phyloP scores from a whole-genome alignment of 2,113 vertebrate species.

The Pseudorhombus dupliciocellatus region DNA sequence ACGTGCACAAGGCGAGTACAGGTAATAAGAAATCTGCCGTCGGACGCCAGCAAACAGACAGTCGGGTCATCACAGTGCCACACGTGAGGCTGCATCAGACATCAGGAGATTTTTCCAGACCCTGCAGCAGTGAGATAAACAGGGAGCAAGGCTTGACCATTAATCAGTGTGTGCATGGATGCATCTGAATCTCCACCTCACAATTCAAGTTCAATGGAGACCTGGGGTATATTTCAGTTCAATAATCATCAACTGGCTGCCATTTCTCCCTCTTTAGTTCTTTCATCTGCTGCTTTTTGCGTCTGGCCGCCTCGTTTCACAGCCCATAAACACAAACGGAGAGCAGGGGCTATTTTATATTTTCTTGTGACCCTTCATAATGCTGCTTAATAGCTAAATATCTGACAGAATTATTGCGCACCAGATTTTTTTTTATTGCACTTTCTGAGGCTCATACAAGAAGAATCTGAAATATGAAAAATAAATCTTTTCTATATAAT shows the following conservation, averaged over 20 bases:
- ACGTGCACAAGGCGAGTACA: slow-evolving; percentile 11
- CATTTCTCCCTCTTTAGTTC: slow-evolving; percentile 24
- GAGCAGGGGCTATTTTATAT: slow-evolving; percentile 11
- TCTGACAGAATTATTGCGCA: background rate
- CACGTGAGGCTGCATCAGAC: slow-evolving; percentile 58
- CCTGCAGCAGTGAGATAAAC: slow-evolving; percentile 67
- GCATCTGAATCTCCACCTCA: slow-evolving; percentile 25
- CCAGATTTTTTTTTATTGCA: background rate
- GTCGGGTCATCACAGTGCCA: slow-evolving; percentile 31
- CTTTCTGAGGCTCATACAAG: background rate
- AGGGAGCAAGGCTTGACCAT: slow-evolving; percentile 26
- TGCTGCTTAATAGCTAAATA: slow-evolving; percentile 15
- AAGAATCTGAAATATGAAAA: background rate
- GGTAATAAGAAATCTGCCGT: slow-evolving; percentile 25
- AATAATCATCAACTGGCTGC: slow-evolving; percentile 38
- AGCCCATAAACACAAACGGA: slow-evolving; percentile 41
- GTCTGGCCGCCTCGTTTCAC: slow-evolving; percentile 44
- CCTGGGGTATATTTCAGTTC: slow-evolving; percentile 43
- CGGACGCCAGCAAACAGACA: slow-evolving; percentile 38
- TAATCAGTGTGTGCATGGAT: slow-evolving; percentile 25
- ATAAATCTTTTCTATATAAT: background rate
- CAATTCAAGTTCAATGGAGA: slow-evolving; percentile 39
- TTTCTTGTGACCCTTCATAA: background rate
- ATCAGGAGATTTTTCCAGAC: slow-evolving; percentile 49
- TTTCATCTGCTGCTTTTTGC: slow-evolving; percentile 34